Conservation (phyloP, 1,140 invertebrate genomes). For the Sitobion miscanthi region DNA sequence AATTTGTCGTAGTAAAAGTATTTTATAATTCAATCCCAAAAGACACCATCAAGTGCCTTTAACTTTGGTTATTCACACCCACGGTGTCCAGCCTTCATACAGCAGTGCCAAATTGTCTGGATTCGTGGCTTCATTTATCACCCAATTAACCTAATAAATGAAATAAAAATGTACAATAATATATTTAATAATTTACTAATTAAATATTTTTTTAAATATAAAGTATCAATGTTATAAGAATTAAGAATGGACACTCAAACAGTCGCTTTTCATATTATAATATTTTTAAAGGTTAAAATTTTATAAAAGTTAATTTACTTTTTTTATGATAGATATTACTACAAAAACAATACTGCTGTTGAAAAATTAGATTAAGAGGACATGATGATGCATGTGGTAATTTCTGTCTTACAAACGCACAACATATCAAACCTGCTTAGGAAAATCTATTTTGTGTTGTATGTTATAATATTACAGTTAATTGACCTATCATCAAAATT, state of each 20-base stretch:
- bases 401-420: not conserved
- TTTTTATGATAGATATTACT: not conserved
- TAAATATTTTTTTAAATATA: not conserved
- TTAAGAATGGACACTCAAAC: not conserved
- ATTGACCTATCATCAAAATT: no score
- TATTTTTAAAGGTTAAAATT: not conserved
- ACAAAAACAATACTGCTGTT: not conserved
- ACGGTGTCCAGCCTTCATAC: slow-evolving; percentile 99
- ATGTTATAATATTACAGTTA: no score
- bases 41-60: slow-evolving; percentile 50
- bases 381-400: not conserved
- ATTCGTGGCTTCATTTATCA: slow-evolving; percentile 92
- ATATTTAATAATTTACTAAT: not conserved
- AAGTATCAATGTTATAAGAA: not conserved
- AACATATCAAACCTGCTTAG: not conserved
- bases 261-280: not conserved
- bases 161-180: not conserved
- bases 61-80: slow-evolving; percentile 79
- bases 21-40: slow-evolving; percentile 39
- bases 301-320: not conserved
- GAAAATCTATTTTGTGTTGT: no score
- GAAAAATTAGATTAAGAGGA: not conserved
- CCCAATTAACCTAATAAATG: slow-evolving; percentile 79
- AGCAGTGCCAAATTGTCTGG: slow-evolving; percentile 91
- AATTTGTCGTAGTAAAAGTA: slow-evolving; percentile 49